Base-by-base conservation (phyloP, 2,113 vertebrate genomes). In the Lepidothrix coronata region DNA sequence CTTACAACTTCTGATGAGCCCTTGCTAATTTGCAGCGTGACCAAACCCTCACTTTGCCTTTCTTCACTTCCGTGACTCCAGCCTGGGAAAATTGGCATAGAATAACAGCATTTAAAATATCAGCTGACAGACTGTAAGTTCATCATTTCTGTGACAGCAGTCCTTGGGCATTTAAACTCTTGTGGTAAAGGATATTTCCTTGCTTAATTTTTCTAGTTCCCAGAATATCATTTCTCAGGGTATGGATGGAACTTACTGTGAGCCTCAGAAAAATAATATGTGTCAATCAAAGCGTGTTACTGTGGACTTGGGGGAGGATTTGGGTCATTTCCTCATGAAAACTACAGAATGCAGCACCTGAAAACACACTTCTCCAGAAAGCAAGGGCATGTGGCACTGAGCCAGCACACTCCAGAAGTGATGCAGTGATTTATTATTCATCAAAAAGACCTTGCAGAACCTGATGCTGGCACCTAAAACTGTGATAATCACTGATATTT, bases 141-240 rank as follows among this genome's bases (percentile, higher is more conserved):
- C 71, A 14, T 15, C 7, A 90, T 66, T 89, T 41, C 67, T 76
- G 8, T 66, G 75, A 90, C 74, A 95, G 88, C 55, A 83, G 12
- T 66, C 49, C 72, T 70, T 59, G 82, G 33, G 51, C 67, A 80
- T 79, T 83, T 83, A 51, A 82, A 94, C 39, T 54, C 71, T 58
- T 59, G 55, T 74, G 67, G 63, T 71, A 90, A 88, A 80, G 48
- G 67, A 28, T 79, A 96, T 88, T 88, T 85, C 67, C 66, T 93
- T 83, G 48, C 46, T 83, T 93, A 91, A 80, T 74, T 76, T 48
- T 57, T 77, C 63, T 49, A 63, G 71, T 81, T 95, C 65, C 63
- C 82, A 80, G 51, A 74, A 12, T 85, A 79, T 91, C 12, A 44
- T 89, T 94, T 91, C 75, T 91, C 82, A 66, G n/a, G 31, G 51